Conservation (phyloP, 2,113 vertebrate genomes). For the Benitochromis conjunctus region DNA sequence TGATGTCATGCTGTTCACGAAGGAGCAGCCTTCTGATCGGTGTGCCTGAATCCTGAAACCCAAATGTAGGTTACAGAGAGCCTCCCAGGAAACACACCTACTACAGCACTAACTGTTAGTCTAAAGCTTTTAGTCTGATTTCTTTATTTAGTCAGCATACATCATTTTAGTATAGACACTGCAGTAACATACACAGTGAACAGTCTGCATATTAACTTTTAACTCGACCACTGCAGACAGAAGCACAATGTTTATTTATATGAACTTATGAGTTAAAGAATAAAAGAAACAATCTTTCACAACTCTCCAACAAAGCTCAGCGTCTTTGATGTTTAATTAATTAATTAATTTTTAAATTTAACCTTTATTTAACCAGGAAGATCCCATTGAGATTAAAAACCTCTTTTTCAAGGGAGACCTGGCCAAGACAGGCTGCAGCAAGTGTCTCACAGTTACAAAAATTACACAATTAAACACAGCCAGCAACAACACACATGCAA, state of each 20-base stretch:
- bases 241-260: background rate
- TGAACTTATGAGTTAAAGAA: background rate
- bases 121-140: background rate
- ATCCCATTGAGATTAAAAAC: too few relatives aligned
- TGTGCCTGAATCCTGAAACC: background rate
- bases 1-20: conserved; percentile 68
- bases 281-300: background rate
- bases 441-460: too few relatives aligned
- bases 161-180: background rate
- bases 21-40: conserved; percentile 23
- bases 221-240: background rate
- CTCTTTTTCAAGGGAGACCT: too few relatives aligned
- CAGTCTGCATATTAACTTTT: background rate
- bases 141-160: background rate
- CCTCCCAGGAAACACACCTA: background rate
- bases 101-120: background rate
- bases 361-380: too few relatives aligned
- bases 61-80: background rate
- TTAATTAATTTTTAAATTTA: too few relatives aligned
- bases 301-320: background rate
- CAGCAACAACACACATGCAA: too few relatives aligned
- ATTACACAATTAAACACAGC: too few relatives aligned
- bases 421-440: too few relatives aligned
- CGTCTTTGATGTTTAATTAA: background rate
- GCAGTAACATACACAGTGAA: background rate